phyloP scores from a whole-genome alignment of 2,797 vertebrate species.

The Micromesistius poutassou region DNA sequence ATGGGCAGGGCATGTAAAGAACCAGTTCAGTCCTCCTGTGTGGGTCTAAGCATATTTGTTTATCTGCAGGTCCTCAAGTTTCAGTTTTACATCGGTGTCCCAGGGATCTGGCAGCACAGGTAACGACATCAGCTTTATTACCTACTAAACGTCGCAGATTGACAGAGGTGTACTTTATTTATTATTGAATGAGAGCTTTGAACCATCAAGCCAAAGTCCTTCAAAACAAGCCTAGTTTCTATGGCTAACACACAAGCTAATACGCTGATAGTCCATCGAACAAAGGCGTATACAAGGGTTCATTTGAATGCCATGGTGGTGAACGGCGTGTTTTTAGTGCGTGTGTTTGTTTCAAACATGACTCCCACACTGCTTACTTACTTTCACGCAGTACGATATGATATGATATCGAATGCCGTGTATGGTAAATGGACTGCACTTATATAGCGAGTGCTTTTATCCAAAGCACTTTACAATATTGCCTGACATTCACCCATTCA shows the following conservation, averaged over 20 bases:
- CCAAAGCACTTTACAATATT: too few species aligned
- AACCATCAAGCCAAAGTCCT: background rate
- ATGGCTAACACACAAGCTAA: too few species aligned
- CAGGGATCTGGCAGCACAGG: slow-evolving; percentile 60
- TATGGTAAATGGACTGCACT: too few species aligned
- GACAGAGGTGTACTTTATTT: background rate
- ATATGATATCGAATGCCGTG: too few species aligned
- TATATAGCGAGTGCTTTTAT: too few species aligned
- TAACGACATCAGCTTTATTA: slow-evolving; percentile 34
- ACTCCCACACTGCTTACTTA: background rate
- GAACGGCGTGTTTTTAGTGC: background rate
- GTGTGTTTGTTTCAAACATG: background rate
- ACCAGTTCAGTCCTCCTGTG: background rate
- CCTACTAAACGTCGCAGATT: background rate
- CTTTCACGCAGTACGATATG: too few species aligned
- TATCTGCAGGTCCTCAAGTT: slow-evolving; percentile 50
- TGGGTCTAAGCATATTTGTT: slow-evolving; percentile 20
- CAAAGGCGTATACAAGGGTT: too few species aligned
- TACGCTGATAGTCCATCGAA: too few species aligned
- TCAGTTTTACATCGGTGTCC: slow-evolving; percentile 57
- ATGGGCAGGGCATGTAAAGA: background rate
- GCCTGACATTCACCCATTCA: too few species aligned
- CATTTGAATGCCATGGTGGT: background rate
- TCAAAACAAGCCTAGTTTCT: background rate
- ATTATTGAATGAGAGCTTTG: background rate